Conservation (phyloP, 2,888 invertebrate species). For the Germaria angustata region DNA sequence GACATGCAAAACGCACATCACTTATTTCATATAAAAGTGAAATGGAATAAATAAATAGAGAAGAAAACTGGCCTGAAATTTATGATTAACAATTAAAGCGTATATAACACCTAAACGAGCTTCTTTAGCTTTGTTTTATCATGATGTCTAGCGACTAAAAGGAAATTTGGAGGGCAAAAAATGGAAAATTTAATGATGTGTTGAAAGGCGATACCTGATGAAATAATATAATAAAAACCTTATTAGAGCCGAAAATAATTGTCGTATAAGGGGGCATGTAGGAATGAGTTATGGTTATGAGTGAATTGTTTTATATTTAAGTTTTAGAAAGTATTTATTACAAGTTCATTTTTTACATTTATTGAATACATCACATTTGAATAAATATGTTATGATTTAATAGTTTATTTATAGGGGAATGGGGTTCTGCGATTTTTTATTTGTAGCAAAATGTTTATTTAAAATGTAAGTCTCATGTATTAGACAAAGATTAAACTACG, state of each 20-base stretch:
- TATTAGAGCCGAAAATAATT: slow-evolving; percentile 17
- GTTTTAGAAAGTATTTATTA: too few species aligned
- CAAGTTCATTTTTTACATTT: too few species aligned
- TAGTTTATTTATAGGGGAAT: too few species aligned
- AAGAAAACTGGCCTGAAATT: not conserved
- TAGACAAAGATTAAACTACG: too few species aligned
- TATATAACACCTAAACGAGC: slow-evolving; percentile 64
- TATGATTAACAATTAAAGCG: slow-evolving; percentile 51
- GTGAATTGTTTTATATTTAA: not conserved
- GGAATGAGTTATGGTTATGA: slow-evolving; percentile 30
- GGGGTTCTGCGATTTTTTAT: too few species aligned
- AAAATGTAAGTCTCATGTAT: too few species aligned
- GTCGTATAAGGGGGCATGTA: not conserved
- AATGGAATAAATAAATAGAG: not conserved
- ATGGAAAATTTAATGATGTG: slow-evolving; percentile 56
- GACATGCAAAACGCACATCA: slow-evolving; percentile 65
- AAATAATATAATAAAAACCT: slow-evolving; percentile 30
- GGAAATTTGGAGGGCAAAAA: not conserved
- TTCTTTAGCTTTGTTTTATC: slow-evolving; percentile 45
- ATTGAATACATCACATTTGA: too few species aligned
- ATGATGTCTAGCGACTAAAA: slow-evolving; percentile 28
- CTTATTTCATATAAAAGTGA: slow-evolving; percentile 32
- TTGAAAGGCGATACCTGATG: slow-evolving; percentile 57
- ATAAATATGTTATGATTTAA: too few species aligned
- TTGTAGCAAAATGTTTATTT: too few species aligned